phyloP scores from a whole-genome alignment of 2,888 invertebrate species.

The Ashinkailepas kermadecensis region DNA sequence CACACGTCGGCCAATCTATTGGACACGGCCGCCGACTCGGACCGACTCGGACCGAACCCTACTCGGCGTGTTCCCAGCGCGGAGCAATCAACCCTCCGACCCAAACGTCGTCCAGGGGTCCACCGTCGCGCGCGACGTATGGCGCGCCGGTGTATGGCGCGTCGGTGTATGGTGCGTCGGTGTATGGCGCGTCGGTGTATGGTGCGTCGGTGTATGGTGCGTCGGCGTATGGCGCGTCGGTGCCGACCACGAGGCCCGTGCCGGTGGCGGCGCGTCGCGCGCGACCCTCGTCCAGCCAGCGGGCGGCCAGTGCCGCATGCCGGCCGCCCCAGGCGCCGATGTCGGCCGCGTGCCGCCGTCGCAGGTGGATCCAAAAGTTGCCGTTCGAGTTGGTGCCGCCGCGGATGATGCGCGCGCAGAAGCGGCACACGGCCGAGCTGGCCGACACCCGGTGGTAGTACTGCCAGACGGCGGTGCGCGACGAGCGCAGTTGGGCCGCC shows the following conservation, averaged over 20 bases:
- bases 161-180: too few species aligned
- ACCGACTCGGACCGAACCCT: too few species aligned
- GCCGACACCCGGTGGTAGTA: slow-evolving; percentile 41
- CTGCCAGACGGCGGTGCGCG: slow-evolving; percentile 39
- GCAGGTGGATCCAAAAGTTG: slow-evolving; percentile 40
- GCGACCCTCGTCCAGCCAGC: slow-evolving; percentile 38
- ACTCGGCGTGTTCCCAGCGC: too few species aligned
- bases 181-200: too few species aligned
- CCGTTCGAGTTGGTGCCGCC: slow-evolving; percentile 41
- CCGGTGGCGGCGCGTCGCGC: slow-evolving; percentile 39
- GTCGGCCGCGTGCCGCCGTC: slow-evolving; percentile 40
- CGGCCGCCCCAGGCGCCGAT: slow-evolving; percentile 39
- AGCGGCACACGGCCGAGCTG: slow-evolving; percentile 40
- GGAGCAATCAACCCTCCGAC: too few species aligned
- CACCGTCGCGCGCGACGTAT: slow-evolving; percentile 28
- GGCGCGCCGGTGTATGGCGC: background rate
- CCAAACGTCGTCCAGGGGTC: too few species aligned
- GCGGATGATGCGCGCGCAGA: slow-evolving; percentile 40
- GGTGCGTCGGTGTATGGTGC: too few species aligned
- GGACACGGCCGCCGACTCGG: too few species aligned
- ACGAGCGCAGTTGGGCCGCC: too few species aligned
- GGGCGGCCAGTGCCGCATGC: slow-evolving; percentile 40
- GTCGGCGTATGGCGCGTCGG: slow-evolving; percentile 36
- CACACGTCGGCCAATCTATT: too few species aligned
- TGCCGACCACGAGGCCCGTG: slow-evolving; percentile 40